phyloP scores from a whole-genome alignment of 2,888 invertebrate genomes.

The Aricia artaxerxes region DNA sequence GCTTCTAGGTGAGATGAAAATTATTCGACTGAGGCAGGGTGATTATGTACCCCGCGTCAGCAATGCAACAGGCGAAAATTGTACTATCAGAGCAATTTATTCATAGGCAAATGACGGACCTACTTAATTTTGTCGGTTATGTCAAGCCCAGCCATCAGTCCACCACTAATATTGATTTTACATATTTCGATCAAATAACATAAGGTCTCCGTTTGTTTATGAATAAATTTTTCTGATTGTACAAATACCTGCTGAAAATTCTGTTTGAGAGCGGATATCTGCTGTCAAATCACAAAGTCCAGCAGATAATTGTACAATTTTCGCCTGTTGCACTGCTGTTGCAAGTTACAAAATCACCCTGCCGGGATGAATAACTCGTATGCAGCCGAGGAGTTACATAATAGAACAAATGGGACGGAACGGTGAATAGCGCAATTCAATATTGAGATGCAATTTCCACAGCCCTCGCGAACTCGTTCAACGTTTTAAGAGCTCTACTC shows the following conservation, averaged over 20 bases:
- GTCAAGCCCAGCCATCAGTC: too few species aligned
- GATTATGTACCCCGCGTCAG: too few species aligned
- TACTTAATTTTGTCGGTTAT: too few species aligned
- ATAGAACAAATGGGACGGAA: constrained; percentile 39
- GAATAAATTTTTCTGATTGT: too few species aligned
- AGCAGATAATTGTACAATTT: background rate
- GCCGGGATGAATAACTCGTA: constrained; percentile 24
- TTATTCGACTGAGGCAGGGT: background rate
- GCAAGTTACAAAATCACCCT: background rate
- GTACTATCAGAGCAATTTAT: background rate
- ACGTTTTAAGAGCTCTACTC: background rate
- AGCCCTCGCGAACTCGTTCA: background rate
- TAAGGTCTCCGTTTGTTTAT: too few species aligned
- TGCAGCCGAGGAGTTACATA: constrained; percentile 40
- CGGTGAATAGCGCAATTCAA: constrained; percentile 40
- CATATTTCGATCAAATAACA: too few species aligned
- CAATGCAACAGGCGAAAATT: background rate
- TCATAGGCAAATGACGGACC: too few species aligned
- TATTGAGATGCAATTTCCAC: constrained; percentile 39
- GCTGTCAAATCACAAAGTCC: background rate
- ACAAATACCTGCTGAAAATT: too few species aligned
- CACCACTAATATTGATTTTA: too few species aligned
- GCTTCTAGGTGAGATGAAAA: background rate
- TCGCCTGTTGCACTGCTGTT: background rate
- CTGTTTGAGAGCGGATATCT: too few species aligned